Conservation (phyloP, 2,888 invertebrate genomes). For the Agrenia bidenticulata region DNA sequence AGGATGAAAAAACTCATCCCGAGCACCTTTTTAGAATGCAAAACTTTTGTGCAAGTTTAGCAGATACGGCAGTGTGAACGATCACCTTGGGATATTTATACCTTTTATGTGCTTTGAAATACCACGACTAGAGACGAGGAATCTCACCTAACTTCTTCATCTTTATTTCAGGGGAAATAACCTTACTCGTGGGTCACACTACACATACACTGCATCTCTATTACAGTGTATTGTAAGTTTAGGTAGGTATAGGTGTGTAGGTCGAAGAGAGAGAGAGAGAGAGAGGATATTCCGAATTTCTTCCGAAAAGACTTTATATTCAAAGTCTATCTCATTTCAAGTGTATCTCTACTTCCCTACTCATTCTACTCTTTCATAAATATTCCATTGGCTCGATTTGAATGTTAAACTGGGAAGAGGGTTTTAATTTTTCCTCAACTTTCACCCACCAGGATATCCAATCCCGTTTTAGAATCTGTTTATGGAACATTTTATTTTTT, state of each 20-base stretch:
- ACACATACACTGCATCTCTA: too few species aligned
- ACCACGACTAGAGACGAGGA: background rate
- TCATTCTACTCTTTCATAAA: slow-evolving; percentile 18
- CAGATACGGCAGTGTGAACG: slow-evolving; percentile 13
- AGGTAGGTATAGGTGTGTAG: too few species aligned
- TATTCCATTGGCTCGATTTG: slow-evolving; percentile 12
- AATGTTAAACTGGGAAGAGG: slow-evolving; percentile 6
- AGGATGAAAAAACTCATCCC: slow-evolving; percentile 1
- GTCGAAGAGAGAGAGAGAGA: too few species aligned
- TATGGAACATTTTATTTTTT: background rate
- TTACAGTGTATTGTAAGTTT: too few species aligned
- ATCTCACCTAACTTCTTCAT: too few species aligned
- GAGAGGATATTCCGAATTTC: background rate
- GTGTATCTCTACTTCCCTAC: slow-evolving; percentile 18
- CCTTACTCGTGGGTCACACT: background rate
- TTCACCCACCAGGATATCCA: background rate
- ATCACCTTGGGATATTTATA: slow-evolving; percentile 25
- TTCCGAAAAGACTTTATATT: slow-evolving; percentile 8
- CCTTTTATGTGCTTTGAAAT: slow-evolving; percentile 21
- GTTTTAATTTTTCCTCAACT: slow-evolving; percentile 10
- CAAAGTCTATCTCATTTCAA: slow-evolving; percentile 16
- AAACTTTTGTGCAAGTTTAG: background rate
- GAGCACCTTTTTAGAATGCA: slow-evolving; percentile 10
- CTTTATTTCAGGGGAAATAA: background rate
- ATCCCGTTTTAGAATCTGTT: background rate